Evolutionary conservation across 2,797 vertebrate genomes (phyloP), one percentile per base, ranked within the genome.

Genomic region (Macropus fuliginosus): DNA sequence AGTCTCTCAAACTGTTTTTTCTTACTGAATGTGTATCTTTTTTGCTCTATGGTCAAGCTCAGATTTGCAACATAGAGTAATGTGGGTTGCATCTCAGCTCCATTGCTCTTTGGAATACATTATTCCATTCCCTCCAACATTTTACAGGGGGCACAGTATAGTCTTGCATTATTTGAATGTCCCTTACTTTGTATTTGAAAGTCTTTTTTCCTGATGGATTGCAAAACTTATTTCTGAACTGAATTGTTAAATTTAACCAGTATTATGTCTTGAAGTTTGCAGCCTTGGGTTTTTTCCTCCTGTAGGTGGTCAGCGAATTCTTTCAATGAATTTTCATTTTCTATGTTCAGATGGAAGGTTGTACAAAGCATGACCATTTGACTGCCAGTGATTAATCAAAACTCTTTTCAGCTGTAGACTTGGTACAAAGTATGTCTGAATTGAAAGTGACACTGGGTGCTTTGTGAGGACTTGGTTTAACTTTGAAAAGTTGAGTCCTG

Each of bases 401-500:
- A 14, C 18, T 1, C 94, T 29, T 87, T 54, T 95, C 52, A 40
- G 92, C 46, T 93, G 40, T 81, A 29, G 90, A 91, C 55, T n/a
- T 29, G 28, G 93, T 56, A 81, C 94, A n/a, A 59, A 54, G n/a
- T 5, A 56, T 91, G 57, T 18, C 1, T 54, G 54, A 1, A 1
- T 1, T 16, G 91, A 94, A 92, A 90, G 21, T 0, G 90, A 93
- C 91, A 34, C 24, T 52, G 94, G 50, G 91, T 74, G 29, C 46
- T 62, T 52, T 0, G 0, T 12, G 59, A 92, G 92, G 93, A 93
- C 31, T 27, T 93, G 94, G 31, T 96, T 95, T 56, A 3, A 5
- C 18, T 92, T 89, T 93, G 91, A 95, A 95, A 95, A 91, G 14
- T 27, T 87, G 87, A 56, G 31, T 94, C 94, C 90, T 92, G n/a